These are phyloP conservation scores for Neostethus bicornis DNA, from an alignment of 2,797 vertebrate species.

Conservation along the genomic window DNA sequence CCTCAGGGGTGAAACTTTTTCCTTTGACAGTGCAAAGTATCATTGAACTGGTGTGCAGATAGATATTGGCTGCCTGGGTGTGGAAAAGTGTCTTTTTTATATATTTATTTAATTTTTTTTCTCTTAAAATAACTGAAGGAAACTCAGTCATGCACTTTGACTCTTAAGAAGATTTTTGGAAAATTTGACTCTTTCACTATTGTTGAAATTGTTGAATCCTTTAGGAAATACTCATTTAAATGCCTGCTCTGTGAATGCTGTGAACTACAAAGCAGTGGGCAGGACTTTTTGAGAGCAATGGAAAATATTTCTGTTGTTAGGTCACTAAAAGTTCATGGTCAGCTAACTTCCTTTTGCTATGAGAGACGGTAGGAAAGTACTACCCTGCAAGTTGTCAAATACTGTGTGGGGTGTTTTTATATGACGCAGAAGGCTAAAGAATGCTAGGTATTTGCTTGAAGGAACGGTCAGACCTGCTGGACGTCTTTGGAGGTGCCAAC, in stretches of 20 bases:
- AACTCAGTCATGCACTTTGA: not conserved
- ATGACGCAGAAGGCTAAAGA: constrained; percentile 54
- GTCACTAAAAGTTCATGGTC: constrained; percentile 72
- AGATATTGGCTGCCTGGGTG: constrained; percentile 3
- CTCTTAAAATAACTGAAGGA: no score
- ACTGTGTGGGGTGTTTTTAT: constrained; percentile 38
- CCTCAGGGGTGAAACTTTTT: constrained; percentile 11
- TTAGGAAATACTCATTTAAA: no score
- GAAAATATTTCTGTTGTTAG: constrained; percentile 64
- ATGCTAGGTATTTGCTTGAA: constrained; percentile 66
- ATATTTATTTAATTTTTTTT: no score
- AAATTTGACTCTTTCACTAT: not conserved
- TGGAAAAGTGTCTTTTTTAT: no score
- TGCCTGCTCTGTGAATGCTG: constrained; percentile 15
- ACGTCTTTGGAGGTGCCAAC: constrained; percentile 63
- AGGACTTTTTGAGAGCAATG: constrained; percentile 49
- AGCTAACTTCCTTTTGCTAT: constrained; percentile 53
- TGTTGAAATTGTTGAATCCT: no score
- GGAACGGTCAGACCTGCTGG: constrained; percentile 58
- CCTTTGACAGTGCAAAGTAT: not conserved
- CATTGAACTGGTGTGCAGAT: not conserved
- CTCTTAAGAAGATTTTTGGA: not conserved
- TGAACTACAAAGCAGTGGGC: constrained; percentile 20
- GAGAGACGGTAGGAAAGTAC: constrained; percentile 40
- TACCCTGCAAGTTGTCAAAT: constrained; percentile 37